phyloP scores from a whole-genome alignment of 1,140 invertebrate species.

The Agraylea sexmaculata region DNA sequence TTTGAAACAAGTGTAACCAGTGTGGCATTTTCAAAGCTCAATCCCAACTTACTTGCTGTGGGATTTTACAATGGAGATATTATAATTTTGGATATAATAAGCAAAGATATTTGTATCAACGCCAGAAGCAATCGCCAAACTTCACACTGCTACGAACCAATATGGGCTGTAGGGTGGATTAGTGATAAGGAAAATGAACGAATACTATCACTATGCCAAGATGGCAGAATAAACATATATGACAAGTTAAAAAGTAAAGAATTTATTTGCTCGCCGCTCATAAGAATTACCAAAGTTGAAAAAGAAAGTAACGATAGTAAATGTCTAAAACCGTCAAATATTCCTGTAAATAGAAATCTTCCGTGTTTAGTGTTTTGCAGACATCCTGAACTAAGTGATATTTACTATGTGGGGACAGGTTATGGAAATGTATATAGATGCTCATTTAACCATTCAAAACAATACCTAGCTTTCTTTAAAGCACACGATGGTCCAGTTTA shows the following conservation, averaged over 20 bases:
- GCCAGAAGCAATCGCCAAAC: conserved; percentile 40
- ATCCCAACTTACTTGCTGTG: conserved; percentile 61
- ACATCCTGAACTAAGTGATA: conserved; percentile 49
- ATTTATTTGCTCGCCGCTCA: conserved; percentile 44
- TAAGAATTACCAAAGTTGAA: conserved; percentile 50
- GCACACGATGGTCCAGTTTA: conserved; percentile 74
- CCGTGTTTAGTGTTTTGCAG: conserved; percentile 49
- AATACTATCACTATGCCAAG: conserved; percentile 41
- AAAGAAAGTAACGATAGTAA: conserved; percentile 40
- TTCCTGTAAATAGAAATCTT: conserved; percentile 44
- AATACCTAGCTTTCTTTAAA: conserved; percentile 56
- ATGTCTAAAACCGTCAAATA: conserved; percentile 34
- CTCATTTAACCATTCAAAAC: conserved; percentile 50
- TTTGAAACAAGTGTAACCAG: conserved; percentile 60
- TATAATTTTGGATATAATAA: conserved; percentile 56
- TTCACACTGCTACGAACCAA: conserved; percentile 49
- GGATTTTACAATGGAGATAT: conserved; percentile 71
- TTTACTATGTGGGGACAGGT: conserved; percentile 72
- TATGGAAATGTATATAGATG: conserved; percentile 72
- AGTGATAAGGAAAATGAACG: conserved; percentile 34
- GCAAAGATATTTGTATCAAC: conserved; percentile 37
- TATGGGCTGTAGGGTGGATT: conserved; percentile 51
- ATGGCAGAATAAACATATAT: conserved; percentile 46
- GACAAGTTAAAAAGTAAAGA: conserved; percentile 39
- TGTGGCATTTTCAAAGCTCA: conserved; percentile 55